Evolutionary conservation across 2,113 vertebrate genomes (phyloP).

Genomic region (Xenotilapia caudafasciata): DNA sequence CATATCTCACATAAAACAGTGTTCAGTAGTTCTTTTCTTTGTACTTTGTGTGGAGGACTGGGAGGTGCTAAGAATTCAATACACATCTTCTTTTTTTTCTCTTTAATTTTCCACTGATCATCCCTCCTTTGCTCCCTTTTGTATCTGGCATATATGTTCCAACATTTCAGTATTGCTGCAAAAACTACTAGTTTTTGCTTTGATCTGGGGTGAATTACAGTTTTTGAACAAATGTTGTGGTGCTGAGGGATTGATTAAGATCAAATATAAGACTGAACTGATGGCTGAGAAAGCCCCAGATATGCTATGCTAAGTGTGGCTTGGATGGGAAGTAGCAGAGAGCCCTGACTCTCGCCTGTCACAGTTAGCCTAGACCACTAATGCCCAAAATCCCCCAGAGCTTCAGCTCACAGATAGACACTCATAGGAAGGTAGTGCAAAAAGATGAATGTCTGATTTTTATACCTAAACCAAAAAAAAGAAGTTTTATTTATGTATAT

Average conservation of each 20-base stretch:
- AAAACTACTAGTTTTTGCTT: background rate
- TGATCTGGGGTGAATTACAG: background rate
- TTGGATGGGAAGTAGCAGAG: background rate
- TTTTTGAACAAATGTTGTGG: background rate
- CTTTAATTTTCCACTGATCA: background rate
- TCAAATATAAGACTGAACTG: background rate
- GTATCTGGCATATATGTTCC: background rate
- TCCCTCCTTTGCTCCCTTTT: background rate
- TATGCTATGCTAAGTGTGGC: constrained; percentile 11
- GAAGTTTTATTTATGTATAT: background rate
- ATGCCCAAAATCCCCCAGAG: constrained; percentile 22
- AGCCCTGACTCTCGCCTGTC: constrained; percentile 36
- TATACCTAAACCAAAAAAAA: background rate
- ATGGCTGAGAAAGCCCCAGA: background rate
- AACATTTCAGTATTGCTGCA: background rate
- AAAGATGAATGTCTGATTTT: background rate
- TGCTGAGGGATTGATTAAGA: background rate
- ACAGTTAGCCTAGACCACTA: constrained; percentile 16
- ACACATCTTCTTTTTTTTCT: background rate
- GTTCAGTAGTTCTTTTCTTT: background rate
- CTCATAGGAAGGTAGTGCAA: background rate
- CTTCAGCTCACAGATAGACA: background rate
- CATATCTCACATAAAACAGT: constrained; percentile 3
- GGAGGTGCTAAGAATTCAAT: background rate
- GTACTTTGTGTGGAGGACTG: background rate